These are phyloP conservation scores for Apomyelois bistriatella DNA, from an alignment of 2,888 invertebrate genomes.

Conservation along the genomic window DNA sequence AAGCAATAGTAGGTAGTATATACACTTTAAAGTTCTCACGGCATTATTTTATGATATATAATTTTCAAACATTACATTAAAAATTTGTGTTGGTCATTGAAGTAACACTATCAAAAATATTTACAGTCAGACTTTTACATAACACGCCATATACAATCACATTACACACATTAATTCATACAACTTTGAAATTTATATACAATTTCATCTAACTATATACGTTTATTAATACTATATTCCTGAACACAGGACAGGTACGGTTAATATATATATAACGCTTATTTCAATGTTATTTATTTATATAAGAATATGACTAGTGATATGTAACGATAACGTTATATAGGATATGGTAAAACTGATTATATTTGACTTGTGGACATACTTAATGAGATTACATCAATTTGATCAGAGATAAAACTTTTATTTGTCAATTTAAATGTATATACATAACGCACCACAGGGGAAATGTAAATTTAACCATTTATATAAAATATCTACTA, in stretches of 20 bases:
- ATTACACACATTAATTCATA: not conserved
- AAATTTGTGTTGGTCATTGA: conserved; percentile 49
- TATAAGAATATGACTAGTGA: conserved; percentile 73
- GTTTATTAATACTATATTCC: conserved; percentile 57
- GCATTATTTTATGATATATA: not conserved
- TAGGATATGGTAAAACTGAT: conserved; percentile 60
- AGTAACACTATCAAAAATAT: conserved; percentile 38
- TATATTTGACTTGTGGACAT: conserved; percentile 25
- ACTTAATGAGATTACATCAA: conserved; percentile 31
- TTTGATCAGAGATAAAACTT: conserved; percentile 18
- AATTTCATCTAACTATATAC: conserved; percentile 19
- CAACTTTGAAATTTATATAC: conserved; percentile 12
- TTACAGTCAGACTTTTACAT: conserved; percentile 66
- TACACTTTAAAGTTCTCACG: not conserved
- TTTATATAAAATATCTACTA: conserved; percentile 35
- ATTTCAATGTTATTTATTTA: conserved; percentile 46
- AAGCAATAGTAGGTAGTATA: no score
- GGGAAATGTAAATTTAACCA: conserved; percentile 32
- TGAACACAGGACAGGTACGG: conserved; percentile 78
- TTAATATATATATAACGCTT: conserved; percentile 51
- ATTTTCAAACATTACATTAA: conserved; percentile 28
- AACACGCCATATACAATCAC: conserved; percentile 23
- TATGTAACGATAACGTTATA: conserved; percentile 75
- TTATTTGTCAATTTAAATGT: conserved; percentile 19
- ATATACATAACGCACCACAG: conserved; percentile 60